A percentile compares a stretch with the other conserved stretches of the same genome.
phyloP scores from a whole-genome alignment of 2,888 invertebrate genomes.

The Galerucella calmariensis region DNA sequence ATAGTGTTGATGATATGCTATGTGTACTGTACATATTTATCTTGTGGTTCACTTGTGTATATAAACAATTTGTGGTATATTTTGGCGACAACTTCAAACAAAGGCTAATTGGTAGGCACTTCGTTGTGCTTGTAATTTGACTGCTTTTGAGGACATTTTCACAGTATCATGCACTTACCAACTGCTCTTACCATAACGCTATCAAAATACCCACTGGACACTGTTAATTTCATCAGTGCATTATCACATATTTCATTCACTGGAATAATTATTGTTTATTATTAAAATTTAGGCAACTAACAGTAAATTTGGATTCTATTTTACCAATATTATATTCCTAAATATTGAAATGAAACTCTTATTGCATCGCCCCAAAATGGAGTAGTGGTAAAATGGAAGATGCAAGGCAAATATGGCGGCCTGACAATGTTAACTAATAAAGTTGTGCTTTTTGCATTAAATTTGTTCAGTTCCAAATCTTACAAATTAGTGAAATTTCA shows the following conservation, averaged over 20 bases:
- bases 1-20: conserved; percentile 58
- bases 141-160: conserved; percentile 7
- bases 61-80: conserved; percentile 29
- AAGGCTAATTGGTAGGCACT: conserved; percentile 31
- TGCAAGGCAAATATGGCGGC: no score
- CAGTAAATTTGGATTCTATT: no score
- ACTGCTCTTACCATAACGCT: background rate
- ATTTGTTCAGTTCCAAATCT: no score
- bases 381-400: no score
- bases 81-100: conserved; percentile 18
- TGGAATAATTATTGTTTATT: background rate
- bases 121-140: conserved; percentile 16
- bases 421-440: no score
- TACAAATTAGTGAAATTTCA: no score
- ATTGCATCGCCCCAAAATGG: no score
- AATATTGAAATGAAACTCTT: no score
- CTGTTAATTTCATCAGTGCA: background rate
- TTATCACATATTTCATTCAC: background rate
- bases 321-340: no score
- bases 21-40: conserved; percentile 58
- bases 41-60: conserved; percentile 44
- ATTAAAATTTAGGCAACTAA: no score
- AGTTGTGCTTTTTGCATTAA: no score
- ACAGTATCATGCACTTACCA: background rate
- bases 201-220: background rate